These are phyloP conservation scores for Xestobium rufovillosum DNA, from an alignment of 2,888 invertebrate species.

Conservation along the genomic window DNA sequence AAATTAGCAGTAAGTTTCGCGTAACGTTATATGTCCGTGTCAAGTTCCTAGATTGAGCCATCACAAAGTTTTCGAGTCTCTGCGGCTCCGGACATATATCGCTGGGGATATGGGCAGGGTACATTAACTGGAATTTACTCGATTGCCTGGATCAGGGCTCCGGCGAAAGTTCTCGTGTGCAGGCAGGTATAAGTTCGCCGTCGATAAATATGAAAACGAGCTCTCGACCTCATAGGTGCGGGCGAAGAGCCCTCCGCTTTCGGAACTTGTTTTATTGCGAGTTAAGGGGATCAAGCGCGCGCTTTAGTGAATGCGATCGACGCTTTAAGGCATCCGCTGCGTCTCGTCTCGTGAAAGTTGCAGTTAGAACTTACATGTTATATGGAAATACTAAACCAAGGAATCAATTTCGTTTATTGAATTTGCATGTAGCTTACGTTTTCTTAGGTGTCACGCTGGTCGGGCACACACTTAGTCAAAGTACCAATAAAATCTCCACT, in stretches of 20 bases:
- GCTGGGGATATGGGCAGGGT: constrained; percentile 17
- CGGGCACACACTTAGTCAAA: too few relatives aligned
- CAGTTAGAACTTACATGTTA: too few relatives aligned
- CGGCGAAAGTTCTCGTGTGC: constrained; percentile 29
- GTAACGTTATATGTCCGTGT: constrained; percentile 33
- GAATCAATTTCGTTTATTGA: too few relatives aligned
- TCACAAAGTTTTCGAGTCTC: constrained; percentile 24
- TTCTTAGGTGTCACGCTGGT: too few relatives aligned
- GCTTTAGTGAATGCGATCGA: too few relatives aligned
- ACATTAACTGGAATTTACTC: constrained; percentile 35
- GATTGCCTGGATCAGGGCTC: constrained; percentile 32
- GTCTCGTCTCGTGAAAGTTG: too few relatives aligned
- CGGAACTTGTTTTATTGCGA: constrained; percentile 29
- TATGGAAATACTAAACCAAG: too few relatives aligned
- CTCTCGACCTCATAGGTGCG: constrained; percentile 26
- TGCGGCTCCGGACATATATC: constrained; percentile 19
- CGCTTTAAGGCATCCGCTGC: too few relatives aligned
- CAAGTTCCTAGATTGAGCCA: constrained; percentile 30
- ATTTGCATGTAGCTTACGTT: too few relatives aligned
- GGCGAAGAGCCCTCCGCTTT: constrained; percentile 28
- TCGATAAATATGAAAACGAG: constrained; percentile 38
- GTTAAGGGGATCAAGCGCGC: background rate
- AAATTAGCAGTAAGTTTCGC: constrained; percentile 38
- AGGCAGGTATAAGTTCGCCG: constrained; percentile 25
- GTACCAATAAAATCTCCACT: too few relatives aligned